Evolutionary conservation across 1,140 invertebrate species (phyloP).

Genomic region (Druon quercuslanigerum): DNA sequence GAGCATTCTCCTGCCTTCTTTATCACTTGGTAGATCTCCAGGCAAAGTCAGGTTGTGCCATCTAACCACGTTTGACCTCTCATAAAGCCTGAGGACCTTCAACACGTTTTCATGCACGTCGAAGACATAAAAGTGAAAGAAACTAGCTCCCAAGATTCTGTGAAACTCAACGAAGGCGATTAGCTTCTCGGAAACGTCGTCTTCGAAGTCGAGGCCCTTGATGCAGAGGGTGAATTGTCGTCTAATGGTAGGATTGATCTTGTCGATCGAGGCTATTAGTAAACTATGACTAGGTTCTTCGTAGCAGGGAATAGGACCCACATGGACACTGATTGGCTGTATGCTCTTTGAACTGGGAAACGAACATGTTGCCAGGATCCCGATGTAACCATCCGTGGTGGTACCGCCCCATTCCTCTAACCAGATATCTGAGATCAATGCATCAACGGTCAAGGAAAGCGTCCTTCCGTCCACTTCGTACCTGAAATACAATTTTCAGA

Average conservation of each 20-base stretch:
- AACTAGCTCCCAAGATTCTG: constrained; percentile 80
- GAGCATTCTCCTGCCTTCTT: constrained; percentile 59
- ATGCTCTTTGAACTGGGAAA: constrained; percentile 51
- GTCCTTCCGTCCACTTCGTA: constrained; percentile 54
- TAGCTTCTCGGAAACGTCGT: constrained; percentile 79
- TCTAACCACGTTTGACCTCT: constrained; percentile 72
- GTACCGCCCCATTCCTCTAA: constrained; percentile 67
- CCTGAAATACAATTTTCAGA: constrained; percentile 50
- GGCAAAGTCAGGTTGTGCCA: constrained; percentile 78
- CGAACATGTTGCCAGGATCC: constrained; percentile 67
- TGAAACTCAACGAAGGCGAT: constrained; percentile 84
- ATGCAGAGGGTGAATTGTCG: constrained; percentile 81
- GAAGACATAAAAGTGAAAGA: constrained; percentile 81
- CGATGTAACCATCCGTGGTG: constrained; percentile 59
- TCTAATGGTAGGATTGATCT: constrained; percentile 28
- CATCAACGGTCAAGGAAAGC: constrained; percentile 64
- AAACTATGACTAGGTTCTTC: constrained; percentile 71
- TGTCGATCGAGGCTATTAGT: constrained; percentile 48
- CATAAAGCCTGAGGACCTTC: constrained; percentile 77
- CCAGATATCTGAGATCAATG: constrained; percentile 69
- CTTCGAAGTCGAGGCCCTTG: constrained; percentile 81
- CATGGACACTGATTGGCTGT: constrained; percentile 56
- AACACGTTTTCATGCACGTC: constrained; percentile 76
- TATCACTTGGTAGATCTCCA: constrained; percentile 70
- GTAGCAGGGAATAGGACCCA: constrained; percentile 60